Evolutionary conservation across 2,797 vertebrate species (phyloP).

Genomic region (Hippoglossus hippoglossus): DNA sequence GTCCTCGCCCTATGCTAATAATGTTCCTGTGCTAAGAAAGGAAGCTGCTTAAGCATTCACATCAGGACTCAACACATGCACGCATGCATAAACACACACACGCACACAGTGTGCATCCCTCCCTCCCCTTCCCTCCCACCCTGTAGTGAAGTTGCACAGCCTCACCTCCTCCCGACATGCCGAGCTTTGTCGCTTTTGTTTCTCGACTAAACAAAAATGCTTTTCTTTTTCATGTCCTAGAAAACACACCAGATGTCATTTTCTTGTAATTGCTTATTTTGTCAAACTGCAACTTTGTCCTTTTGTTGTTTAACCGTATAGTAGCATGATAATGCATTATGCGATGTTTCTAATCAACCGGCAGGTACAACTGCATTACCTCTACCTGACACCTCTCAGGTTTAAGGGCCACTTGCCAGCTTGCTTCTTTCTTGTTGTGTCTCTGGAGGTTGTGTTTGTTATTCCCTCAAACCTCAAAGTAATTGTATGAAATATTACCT

Average conservation of each 20-base stretch:
- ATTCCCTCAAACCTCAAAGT: no score
- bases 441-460: neutral
- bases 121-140: neutral
- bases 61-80: conserved; percentile 55
- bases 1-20: conserved; percentile 77
- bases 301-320: neutral
- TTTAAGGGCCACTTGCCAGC: neutral
- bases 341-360: neutral
- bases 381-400: neutral
- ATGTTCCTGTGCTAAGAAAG: conserved; percentile 72
- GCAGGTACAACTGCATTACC: neutral
- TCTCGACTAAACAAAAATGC: neutral
- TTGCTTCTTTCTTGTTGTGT: neutral
- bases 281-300: neutral
- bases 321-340: neutral
- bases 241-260: neutral
- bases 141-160: neutral
- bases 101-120: no score
- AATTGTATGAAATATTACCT: no score
- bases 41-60: conserved; percentile 79
- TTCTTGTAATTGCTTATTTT: conserved; percentile 6
- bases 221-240: conserved; percentile 10
- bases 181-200: conserved; percentile 17
- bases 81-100: conserved; percentile 10
- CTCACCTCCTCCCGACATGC: conserved; percentile 17